Evolutionary conservation across 2,888 invertebrate species (phyloP), one percentile per base, ranked within the genome.

Genomic region (Griposia aprilina): DNA sequence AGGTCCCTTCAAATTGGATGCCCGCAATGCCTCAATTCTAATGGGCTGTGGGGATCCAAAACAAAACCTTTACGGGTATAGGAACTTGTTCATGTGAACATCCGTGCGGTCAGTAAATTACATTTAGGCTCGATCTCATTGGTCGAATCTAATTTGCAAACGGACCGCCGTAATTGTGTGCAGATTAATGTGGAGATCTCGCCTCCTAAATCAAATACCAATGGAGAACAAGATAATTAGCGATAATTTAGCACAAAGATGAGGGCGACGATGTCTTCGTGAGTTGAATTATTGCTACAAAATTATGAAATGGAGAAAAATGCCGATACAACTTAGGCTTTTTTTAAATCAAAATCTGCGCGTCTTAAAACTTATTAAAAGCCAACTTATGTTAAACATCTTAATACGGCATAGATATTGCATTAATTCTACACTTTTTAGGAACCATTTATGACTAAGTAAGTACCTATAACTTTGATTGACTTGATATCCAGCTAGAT

Each of bases 1-100:
- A 83, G 87, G 86, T 89, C 89, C 72, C 82, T 87, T 88, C 87
- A 88, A 86, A 91, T 90, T 89, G 90, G 88, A 81, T 76, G 75
- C 70, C 48, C 36, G 66, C 57, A 74, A 79, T 74, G 48, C 84
- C 67, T 81, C 74, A 81, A 75, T 73, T 77, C 72, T 76, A 83
- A 79, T 80, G 76, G 65, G 65, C 30, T 73, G 63, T 70, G 23
- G n/a, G 65, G 71, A 75, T 62, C 45, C 70, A 70, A 85, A 69
- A 84, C 75, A 73, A 81, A 81, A 78, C 82, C 77, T 84, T 72
- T 74, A 77, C 68, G 72, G 65, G 36, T 71, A 57, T 62, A 74
- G 70, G 66, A 59, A 65, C 82, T 73, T 62, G 75, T 74, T 74
- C 78, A 65, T 62, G 65, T 76, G 78, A 74, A 76, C 71, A 67